Conservation (phyloP, 2,888 invertebrate genomes). For the Amphipoea lucens region DNA sequence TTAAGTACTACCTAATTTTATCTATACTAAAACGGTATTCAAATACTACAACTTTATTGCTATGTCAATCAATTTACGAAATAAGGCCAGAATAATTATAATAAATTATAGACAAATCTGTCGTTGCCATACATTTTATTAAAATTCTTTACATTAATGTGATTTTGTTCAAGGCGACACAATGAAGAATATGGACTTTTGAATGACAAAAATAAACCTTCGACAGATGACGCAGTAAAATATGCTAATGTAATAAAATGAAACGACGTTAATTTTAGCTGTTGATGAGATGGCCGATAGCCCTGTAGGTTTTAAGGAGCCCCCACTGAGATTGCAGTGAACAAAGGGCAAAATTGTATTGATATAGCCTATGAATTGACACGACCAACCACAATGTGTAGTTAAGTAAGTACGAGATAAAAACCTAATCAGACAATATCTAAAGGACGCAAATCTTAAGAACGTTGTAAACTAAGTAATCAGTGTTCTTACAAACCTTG, state of each 20-base stretch:
- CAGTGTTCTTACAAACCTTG: not conserved
- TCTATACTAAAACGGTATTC: constrained; percentile 15
- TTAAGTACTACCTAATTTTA: constrained; percentile 14
- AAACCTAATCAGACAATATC: not conserved
- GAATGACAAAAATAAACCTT: constrained; percentile 46
- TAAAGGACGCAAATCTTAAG: not conserved
- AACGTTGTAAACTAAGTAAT: constrained; percentile 5
- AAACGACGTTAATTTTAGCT: constrained; percentile 23
- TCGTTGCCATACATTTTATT: constrained; percentile 30
- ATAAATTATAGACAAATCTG: constrained; percentile 57
- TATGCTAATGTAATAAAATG: constrained; percentile 43
- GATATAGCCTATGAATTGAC: not conserved
- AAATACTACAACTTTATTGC: constrained; percentile 30
- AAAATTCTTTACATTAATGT: constrained; percentile 32
- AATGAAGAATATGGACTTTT: constrained; percentile 15
- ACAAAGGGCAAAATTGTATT: constrained; percentile 1
- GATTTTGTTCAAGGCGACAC: constrained; percentile 54
- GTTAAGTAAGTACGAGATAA: not conserved
- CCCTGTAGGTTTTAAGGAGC: constrained; percentile 11
- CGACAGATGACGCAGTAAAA: constrained; percentile 14
- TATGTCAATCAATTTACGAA: constrained; percentile 53
- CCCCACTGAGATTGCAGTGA: not conserved
- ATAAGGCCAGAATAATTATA: constrained; percentile 49
- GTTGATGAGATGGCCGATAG: constrained; percentile 16
- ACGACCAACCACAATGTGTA: not conserved